A percentile compares a stretch with the other conserved stretches of the same genome.
Conservation (phyloP, 2,888 invertebrate genomes). For the Cephonodes hylas region DNA sequence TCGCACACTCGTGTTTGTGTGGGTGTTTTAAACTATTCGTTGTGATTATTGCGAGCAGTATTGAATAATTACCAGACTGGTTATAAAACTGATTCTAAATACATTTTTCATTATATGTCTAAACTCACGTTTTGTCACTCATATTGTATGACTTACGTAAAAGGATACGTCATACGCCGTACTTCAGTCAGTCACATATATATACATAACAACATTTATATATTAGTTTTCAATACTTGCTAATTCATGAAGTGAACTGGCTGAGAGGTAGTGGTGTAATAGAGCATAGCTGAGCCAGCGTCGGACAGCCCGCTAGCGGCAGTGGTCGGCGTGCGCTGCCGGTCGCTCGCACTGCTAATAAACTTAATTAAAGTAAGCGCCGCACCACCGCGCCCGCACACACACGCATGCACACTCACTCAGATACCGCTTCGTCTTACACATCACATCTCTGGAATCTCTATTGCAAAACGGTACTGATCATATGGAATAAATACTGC, state of each 20-base stretch:
- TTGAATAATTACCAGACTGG: not conserved
- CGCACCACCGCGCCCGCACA: not conserved
- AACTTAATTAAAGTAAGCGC: not conserved
- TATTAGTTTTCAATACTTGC: no score
- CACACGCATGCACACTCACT: not conserved
- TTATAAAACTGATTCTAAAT: no score
- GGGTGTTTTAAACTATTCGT: not conserved
- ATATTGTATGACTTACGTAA: no score
- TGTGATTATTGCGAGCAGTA: not conserved
- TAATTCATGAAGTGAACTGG: no score
- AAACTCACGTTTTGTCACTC: no score
- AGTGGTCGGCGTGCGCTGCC: not conserved
- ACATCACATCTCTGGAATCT: not conserved
- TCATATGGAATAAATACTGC: no score
- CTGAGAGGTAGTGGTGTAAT: not conserved
- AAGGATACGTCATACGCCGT: no score
- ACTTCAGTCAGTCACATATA: no score
- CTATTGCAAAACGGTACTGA: no score
- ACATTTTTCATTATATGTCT: no score
- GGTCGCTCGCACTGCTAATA: not conserved
- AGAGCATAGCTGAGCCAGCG: not conserved
- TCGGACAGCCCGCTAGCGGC: conserved; percentile 13
- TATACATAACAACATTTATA: no score
- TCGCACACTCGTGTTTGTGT: not conserved
- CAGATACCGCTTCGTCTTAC: not conserved